A percentile compares a stretch with the other conserved stretches of the same genome.
Conservation (phyloP, 2,888 invertebrate species). For the Chelonus formosanus region DNA sequence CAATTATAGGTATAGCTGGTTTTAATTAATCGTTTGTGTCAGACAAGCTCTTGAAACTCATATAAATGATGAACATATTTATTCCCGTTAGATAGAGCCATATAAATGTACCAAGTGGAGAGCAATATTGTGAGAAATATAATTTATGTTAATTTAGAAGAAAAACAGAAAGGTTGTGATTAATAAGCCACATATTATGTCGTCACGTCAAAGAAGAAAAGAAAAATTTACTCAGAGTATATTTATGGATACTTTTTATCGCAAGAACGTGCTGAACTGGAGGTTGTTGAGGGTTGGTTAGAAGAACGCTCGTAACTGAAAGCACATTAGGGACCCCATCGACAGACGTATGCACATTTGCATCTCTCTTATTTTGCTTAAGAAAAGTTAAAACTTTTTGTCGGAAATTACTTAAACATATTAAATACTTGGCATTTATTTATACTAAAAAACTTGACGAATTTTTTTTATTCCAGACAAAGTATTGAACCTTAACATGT, state of each 20-base stretch:
- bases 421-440: background rate
- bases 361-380: slow-evolving; percentile 19
- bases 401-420: background rate
- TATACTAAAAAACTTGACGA: no score
- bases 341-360: slow-evolving; percentile 17
- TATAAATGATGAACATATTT: slow-evolving; percentile 5
- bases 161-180: no score
- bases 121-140: no score
- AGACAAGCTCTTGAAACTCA: background rate
- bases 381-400: slow-evolving; percentile 1
- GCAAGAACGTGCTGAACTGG: slow-evolving; percentile 16
- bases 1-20: slow-evolving; percentile 27
- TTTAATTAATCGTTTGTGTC: slow-evolving; percentile 30
- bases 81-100: no score
- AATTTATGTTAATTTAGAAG: no score
- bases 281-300: slow-evolving; percentile 44
- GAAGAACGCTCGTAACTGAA: slow-evolving; percentile 59
- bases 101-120: no score
- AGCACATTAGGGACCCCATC: slow-evolving; percentile 58
- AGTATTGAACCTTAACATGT: no score
- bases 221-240: background rate
- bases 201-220: background rate
- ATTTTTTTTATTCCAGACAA: no score
- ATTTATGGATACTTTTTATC: slow-evolving; percentile 14
- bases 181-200: no score